Conservation (phyloP, 1,140 invertebrate species). For the Aporrectodea caliginosa region DNA sequence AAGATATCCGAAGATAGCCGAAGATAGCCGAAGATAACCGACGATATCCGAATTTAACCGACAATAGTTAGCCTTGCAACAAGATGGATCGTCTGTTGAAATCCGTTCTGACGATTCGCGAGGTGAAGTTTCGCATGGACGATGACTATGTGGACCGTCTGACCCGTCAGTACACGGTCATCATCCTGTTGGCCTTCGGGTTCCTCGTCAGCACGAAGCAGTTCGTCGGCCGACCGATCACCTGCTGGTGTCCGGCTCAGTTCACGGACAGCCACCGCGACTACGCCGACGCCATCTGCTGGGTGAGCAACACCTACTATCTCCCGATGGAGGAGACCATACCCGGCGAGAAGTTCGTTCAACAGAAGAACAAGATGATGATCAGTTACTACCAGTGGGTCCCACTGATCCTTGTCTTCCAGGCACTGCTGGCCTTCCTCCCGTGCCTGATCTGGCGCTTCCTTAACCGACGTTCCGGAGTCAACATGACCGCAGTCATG, state of each 20-base stretch:
- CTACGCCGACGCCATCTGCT: constrained; percentile 54
- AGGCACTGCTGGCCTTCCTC: constrained; percentile 38
- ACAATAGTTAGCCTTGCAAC: too few species aligned
- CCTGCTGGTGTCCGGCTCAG: constrained; percentile 49
- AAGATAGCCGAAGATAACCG: too few species aligned
- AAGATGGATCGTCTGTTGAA: constrained; percentile 36
- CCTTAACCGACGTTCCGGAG: constrained; percentile 58
- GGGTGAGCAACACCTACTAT: constrained; percentile 58
- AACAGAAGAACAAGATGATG: constrained; percentile 29
- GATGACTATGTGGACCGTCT: constrained; percentile 60
- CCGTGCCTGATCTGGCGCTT: constrained; percentile 61
- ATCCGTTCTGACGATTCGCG: constrained; percentile 30
- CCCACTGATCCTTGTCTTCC: constrained; percentile 58
- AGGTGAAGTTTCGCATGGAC: constrained; percentile 41
- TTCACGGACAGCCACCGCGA: constrained; percentile 41
- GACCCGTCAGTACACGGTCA: constrained; percentile 57
- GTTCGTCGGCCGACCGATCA: constrained; percentile 58
- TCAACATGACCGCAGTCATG: constrained; percentile 43
- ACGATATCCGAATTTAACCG: too few species aligned
- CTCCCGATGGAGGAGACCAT: constrained; percentile 57
- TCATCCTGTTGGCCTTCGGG: constrained; percentile 56
- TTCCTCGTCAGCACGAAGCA: constrained; percentile 57
- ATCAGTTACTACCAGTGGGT: constrained; percentile 59
- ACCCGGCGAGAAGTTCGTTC: constrained; percentile 34
- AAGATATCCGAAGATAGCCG: too few species aligned